Base-by-base conservation (phyloP, 1,140 invertebrate species). In the Lucilia sericata region DNA sequence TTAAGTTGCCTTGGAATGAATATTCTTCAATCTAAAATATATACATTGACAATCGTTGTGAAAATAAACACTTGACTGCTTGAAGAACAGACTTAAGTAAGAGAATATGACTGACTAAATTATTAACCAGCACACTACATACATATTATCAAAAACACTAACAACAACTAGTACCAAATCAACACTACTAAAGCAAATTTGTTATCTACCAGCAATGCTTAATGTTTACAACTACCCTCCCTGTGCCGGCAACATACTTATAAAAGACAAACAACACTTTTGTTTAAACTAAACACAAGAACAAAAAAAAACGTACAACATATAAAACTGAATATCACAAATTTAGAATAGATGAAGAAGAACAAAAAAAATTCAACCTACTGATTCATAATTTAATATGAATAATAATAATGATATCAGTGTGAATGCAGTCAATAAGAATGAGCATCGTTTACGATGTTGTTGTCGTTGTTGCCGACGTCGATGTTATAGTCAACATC, bases 381-480 rank as follows among this genome's bases (percentile, higher is more conserved):
- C 19, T 21, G 65, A 70, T 21, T 70, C 65, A 70, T 25, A 70
- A 70, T 70, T 70, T 70, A 70, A 70, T 70, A 21, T 70, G 65
- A 70, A 70, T 70, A 70, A 21, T 30, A 30, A 30, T 60, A 70
- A 70, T 70, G 65, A 70, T 70, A 70, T 70, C 65, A 70, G 65
- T 70, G 5, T 70, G 65, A 70, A 70, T 70, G n/a, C 19, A 70
- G 65, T 70, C 65, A 10, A 70, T 12, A n/a, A 70, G 65, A 70
- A 70, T 70, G 19, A 25, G 21, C 65, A 70, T 70, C 65, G 65
- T 70, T 42, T 42, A 42, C 2, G 42, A 8, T 42, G 42, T 30
- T 30, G 25, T 30, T 30, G 25, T 30, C 42, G 42, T 30, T 30
- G 25, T 30, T 30, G 25, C 3, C 42, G 42, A 42, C 42, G 42